phyloP scores from a whole-genome alignment of 2,797 vertebrate species.

The Enteromius trimaculatus region DNA sequence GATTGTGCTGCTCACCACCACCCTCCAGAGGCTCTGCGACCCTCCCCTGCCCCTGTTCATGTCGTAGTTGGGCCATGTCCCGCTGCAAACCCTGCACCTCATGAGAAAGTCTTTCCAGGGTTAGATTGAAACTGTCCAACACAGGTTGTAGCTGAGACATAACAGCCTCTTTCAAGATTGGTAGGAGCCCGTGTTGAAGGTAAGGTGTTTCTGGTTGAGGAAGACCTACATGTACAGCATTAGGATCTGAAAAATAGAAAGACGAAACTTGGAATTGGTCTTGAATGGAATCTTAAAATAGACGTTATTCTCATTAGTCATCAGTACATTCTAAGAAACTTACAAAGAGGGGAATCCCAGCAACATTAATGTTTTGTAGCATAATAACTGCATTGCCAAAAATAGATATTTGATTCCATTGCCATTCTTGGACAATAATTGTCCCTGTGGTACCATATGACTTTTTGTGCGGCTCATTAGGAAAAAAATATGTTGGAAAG shows the following conservation, averaged over 20 bases:
- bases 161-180: constrained; percentile 79
- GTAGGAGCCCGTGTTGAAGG: constrained; percentile 63
- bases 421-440: constrained; percentile 15
- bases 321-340: neutral
- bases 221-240: constrained; percentile 26
- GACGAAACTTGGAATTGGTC: neutral
- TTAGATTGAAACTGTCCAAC: constrained; percentile 84
- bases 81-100: constrained; percentile 77
- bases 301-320: neutral
- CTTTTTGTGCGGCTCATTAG: neutral
- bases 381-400: neutral
- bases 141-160: constrained; percentile 81
- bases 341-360: constrained; percentile 1
- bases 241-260: constrained; percentile 37
- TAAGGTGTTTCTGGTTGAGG: constrained; percentile 47
- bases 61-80: constrained; percentile 77
- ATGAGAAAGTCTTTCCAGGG: constrained; percentile 80
- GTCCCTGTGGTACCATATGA: neutral
- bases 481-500: constrained; percentile 27
- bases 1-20: constrained; percentile 48
- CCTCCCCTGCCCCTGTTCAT: constrained; percentile 9
- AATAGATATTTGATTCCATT: neutral
- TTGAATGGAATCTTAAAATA: neutral
- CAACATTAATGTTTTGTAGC: neutral
- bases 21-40: constrained; percentile 62